A percentile compares a stretch with the other conserved stretches of the same genome.
phyloP scores from a whole-genome alignment of 2,888 invertebrate species.

The Netelia inedita region DNA sequence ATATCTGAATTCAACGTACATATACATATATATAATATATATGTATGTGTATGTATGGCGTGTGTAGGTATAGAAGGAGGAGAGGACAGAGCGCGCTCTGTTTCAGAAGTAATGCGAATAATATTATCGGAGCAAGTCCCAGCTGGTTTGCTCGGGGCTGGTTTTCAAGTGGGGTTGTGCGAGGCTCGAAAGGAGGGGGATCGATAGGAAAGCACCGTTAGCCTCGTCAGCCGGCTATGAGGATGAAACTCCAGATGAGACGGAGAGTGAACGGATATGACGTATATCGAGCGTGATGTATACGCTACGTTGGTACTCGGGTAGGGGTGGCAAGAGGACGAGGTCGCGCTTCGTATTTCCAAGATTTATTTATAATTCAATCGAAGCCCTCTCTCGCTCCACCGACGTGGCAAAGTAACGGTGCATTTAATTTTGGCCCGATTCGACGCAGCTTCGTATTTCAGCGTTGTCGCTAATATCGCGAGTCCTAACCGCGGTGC shows the following conservation, averaged over 20 bases:
- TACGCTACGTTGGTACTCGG: background rate
- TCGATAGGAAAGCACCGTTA: constrained; percentile 30
- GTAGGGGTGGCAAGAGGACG: background rate
- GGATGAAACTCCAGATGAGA: background rate
- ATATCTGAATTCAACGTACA: constrained; percentile 5
- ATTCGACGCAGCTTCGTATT: constrained; percentile 35
- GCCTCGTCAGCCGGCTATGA: background rate
- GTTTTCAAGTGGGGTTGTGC: constrained; percentile 6
- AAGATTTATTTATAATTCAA: constrained; percentile 64
- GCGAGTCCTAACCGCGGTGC: constrained; percentile 32
- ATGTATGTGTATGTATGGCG: background rate
- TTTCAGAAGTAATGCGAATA: constrained; percentile 35
- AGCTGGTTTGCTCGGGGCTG: background rate
- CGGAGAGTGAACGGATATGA: constrained; percentile 16
- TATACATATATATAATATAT: background rate
- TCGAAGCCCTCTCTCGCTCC: constrained; percentile 13
- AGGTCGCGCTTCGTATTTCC: constrained; percentile 27
- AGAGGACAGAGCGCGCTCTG: constrained; percentile 9
- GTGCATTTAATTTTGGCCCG: constrained; percentile 55
- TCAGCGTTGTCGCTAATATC: background rate
- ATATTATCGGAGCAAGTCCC: constrained; percentile 31
- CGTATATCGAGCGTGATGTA: constrained; percentile 26
- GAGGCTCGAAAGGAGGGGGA: constrained; percentile 14
- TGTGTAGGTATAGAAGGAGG: background rate
- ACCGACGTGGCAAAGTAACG: constrained; percentile 29